A percentile compares a stretch with the other conserved stretches of the same genome.
Conservation (phyloP, 2,113 vertebrate species). For the Eonycteris spelaea region DNA sequence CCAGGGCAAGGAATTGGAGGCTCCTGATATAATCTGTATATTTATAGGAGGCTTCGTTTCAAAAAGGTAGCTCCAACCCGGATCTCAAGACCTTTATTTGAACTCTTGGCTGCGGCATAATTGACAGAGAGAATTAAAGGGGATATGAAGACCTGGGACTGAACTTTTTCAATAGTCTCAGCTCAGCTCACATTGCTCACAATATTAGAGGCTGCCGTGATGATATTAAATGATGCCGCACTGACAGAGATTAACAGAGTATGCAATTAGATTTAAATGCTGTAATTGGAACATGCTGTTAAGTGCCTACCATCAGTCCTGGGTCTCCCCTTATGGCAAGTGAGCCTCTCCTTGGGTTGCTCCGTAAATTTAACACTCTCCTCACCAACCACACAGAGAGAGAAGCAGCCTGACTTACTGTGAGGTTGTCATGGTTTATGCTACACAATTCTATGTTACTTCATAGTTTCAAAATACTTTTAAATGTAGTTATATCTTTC, state of each 20-base stretch:
- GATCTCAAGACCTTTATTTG: conserved; percentile 86
- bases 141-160: conserved; percentile 83
- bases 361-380: conserved; percentile 81
- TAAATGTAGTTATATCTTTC: neutral
- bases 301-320: conserved; percentile 84
- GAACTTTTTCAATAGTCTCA: conserved; percentile 83
- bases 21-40: conserved; percentile 79
- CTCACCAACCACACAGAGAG: conserved; percentile 62
- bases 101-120: conserved; percentile 81
- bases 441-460: neutral
- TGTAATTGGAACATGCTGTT: conserved; percentile 87
- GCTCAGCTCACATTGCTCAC: conserved; percentile 80
- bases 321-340: conserved; percentile 81
- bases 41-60: conserved; percentile 78
- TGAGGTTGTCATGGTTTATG: neutral
- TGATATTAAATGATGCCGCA: conserved; percentile 83
- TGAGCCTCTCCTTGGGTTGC: conserved; percentile 73
- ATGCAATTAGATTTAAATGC: conserved; percentile 86
- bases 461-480: neutral
- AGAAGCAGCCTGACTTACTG: neutral
- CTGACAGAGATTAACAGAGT: conserved; percentile 84
- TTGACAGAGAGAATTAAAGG: conserved; percentile 84
- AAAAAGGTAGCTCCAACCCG: conserved; percentile 82
- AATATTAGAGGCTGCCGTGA: conserved; percentile 82
- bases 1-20: conserved; percentile 77